Conservation (phyloP, 92 coral and sea anemone genomes). For the Actinostola sp. region DNA sequence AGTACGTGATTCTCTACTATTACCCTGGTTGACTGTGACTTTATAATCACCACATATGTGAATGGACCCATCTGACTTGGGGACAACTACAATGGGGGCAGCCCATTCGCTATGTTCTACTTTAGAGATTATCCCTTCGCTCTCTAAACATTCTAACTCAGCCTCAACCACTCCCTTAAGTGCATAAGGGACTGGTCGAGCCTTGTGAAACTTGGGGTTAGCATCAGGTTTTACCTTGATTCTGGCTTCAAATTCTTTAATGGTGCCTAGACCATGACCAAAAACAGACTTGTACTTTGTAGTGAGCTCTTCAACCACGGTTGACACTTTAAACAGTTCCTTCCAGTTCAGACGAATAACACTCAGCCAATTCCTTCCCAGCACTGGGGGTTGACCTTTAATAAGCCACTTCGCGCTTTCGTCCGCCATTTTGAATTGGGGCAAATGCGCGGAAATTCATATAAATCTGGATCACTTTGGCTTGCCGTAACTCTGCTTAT, state of each 20-base stretch:
- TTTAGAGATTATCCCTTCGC: conserved; percentile 22
- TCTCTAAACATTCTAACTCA: conserved; percentile 24
- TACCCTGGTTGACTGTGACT: conserved; percentile 27
- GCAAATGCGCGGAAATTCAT: too few relatives aligned
- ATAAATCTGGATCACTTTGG: too few relatives aligned
- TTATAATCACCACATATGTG: conserved; percentile 16
- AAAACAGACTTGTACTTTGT: conserved; percentile 5
- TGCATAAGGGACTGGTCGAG: conserved; percentile 13
- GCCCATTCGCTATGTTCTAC: conserved; percentile 42
- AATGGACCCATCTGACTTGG: conserved; percentile 17
- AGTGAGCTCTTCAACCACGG: not conserved
- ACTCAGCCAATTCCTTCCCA: conserved; percentile 16
- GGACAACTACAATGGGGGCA: conserved; percentile 19
- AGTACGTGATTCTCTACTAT: too few relatives aligned
- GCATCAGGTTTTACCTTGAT: conserved; percentile 3
- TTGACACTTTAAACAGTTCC: conserved; percentile 14
- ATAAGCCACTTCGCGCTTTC: too few relatives aligned
- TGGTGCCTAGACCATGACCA: conserved; percentile 4
- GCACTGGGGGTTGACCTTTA: conserved; percentile 13
- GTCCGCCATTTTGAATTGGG: too few relatives aligned
- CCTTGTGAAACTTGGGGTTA: conserved; percentile 12
- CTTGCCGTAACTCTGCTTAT: too few relatives aligned
- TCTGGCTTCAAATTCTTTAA: conserved; percentile 13
- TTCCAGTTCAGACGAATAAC: conserved; percentile 13
- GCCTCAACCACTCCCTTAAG: conserved; percentile 27